Conservation (phyloP, 2,113 vertebrate species). For the Pseudorhombus dupliciocellatus region DNA sequence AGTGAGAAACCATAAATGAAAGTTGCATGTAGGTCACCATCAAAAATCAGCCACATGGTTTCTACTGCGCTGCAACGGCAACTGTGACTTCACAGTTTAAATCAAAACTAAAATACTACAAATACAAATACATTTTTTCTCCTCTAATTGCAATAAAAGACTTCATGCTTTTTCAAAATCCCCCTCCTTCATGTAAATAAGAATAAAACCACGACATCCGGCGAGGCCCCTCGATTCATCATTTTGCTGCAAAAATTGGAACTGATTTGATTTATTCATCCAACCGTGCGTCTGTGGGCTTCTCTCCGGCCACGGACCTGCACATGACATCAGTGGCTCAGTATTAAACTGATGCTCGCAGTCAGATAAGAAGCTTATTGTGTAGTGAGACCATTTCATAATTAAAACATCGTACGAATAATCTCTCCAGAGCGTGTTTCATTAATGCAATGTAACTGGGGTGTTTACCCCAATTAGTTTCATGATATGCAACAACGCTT, state of each 20-base stretch:
- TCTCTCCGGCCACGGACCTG: neutral
- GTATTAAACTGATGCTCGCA: constrained; percentile 60
- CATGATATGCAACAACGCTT: constrained; percentile 3
- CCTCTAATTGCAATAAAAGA: no score
- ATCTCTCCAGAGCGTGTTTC: constrained; percentile 56
- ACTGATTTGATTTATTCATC: no score
- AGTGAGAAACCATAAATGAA: neutral
- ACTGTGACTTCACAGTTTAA: constrained; percentile 8
- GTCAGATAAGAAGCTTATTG: constrained; percentile 69
- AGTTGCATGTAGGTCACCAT: constrained; percentile 9
- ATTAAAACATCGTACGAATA: constrained; percentile 68
- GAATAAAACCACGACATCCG: no score
- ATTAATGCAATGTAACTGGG: constrained; percentile 50
- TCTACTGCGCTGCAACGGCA: neutral
- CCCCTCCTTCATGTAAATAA: no score
- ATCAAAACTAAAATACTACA: no score
- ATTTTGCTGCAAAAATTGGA: no score
- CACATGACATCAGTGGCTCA: constrained; percentile 48
- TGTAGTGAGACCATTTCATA: constrained; percentile 64
- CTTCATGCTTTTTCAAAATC: no score
- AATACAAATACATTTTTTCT: no score
- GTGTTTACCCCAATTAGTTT: constrained; percentile 32
- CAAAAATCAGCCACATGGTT: constrained; percentile 7
- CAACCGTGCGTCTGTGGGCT: neutral
- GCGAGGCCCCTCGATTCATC: no score